Base-by-base conservation (phyloP, 2,888 invertebrate genomes). In the Neuroscelio doddi region DNA sequence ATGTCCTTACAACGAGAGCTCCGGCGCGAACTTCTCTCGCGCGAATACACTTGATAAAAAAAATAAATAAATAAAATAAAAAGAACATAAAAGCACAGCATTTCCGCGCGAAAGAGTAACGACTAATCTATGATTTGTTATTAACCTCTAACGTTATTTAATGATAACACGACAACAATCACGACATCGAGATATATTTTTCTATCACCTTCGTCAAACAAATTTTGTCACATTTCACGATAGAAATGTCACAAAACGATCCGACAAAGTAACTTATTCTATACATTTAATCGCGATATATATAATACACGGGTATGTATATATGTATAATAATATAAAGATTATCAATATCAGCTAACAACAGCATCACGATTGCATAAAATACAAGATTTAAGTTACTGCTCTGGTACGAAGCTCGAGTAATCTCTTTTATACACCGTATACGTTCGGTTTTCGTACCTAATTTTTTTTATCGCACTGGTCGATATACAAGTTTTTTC, bases 171-270 rank as follows among this genome's bases (percentile, higher is more conserved):
- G 68, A 72, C 70, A 71, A 74, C 65, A 61, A 76, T 72, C 65
- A 74, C 72, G 72, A 76, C 75, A 74, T 58, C 68, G 65, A 74
- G 45, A 73, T 68, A 68, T 45, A 58, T 50, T 56, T 53, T 39
- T 42, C 42, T 52, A 24, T 50, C 42, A 8, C 16, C 17, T 36
- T 36, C 30, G 8, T 29, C 21, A 8, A 12, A 17, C 14, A 46
- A 24, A 27, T 55, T 50, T 42, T 45, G 55, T 39, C n/a, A 56
- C 55, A 55, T 44, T 46, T 55, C 55, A 45, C 50, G 55, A 45
- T 41, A 30, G 24, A 27, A 16, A 55, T 65, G 61, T 56, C 42
- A 30, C 62, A 56, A 51, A 55, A 56, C 24, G 45, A 55, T 16
- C 41, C 17, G 24, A 1, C 42, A 34, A 41, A 41, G 38, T 10